phyloP scores from a whole-genome alignment of 1,140 invertebrate species.

The Heliconius himera region DNA sequence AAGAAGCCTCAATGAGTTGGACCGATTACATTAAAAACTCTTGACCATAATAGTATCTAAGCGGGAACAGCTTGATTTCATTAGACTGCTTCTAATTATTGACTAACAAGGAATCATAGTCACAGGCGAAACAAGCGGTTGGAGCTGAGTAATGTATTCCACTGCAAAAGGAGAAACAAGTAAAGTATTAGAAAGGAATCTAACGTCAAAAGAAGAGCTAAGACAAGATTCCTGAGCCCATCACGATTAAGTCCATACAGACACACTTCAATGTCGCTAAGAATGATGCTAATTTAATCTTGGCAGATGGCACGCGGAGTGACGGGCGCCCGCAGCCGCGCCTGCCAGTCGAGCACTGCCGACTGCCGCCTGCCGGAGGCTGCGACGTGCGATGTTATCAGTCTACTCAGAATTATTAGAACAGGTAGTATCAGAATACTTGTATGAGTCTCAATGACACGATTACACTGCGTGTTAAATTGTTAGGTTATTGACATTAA shows the following conservation, averaged over 20 bases:
- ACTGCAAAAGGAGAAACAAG: neutral
- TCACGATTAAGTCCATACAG: constrained; percentile 39
- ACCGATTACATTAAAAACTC: neutral
- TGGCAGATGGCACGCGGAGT: constrained; percentile 52
- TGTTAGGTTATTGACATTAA: neutral
- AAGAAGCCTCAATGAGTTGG: neutral
- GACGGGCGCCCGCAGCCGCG: constrained; percentile 11
- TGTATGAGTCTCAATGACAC: neutral
- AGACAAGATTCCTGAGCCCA: constrained; percentile 20
- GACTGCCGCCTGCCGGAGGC: neutral
- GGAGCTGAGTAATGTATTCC: neutral
- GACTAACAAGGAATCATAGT: constrained; percentile 16
- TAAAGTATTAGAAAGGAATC: neutral
- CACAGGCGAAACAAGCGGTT: neutral
- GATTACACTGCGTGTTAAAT: neutral
- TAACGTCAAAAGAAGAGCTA: neutral
- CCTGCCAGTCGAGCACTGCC: constrained; percentile 28
- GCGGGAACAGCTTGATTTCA: constrained; percentile 14
- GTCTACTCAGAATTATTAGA: neutral
- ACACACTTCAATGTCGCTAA: constrained; percentile 54
- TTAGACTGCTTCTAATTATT: constrained; percentile 4
- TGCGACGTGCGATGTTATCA: too few species aligned
- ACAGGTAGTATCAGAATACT: neutral
- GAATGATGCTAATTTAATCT: constrained; percentile 67
- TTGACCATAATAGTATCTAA: neutral